Percentiles rank a stretch among this genome's conserved stretches.
These are phyloP conservation scores for Scolopax bukidnonensis DNA, from an alignment of 2,797 vertebrate species.

Conservation along the genomic window DNA sequence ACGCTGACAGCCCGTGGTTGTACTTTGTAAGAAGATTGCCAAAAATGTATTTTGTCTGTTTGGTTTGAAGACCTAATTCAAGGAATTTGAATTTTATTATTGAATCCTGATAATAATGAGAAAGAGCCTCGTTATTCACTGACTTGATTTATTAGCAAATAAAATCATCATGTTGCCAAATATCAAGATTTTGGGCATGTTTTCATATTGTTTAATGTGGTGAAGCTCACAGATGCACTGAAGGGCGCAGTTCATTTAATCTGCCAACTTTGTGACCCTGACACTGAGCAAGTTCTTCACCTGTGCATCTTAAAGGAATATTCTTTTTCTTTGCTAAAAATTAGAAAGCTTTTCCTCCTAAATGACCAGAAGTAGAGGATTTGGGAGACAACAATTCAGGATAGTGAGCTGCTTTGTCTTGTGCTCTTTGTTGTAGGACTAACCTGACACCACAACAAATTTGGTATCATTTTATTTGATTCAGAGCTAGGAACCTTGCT, in stretches of 20 bases:
- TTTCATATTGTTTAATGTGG: neutral
- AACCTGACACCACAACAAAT: neutral
- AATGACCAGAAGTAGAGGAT: neutral
- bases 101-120: neutral
- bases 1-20: neutral
- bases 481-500: neutral
- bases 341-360: neutral
- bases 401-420: neutral
- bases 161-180: neutral
- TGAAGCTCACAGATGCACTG: neutral
- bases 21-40: neutral
- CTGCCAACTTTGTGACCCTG: neutral
- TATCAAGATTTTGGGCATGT: neutral
- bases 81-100: neutral
- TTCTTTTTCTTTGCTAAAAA: neutral
- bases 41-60: neutral
- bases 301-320: neutral
- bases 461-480: neutral
- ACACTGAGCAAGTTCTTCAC: neutral
- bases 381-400: neutral
- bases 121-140: neutral
- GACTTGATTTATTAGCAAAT: neutral
- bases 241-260: neutral
- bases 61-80: neutral
- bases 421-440: neutral